These are phyloP conservation scores for Chamaetylas fuelleborni DNA, from an alignment of 2,113 vertebrate species.

Conservation along the genomic window DNA sequence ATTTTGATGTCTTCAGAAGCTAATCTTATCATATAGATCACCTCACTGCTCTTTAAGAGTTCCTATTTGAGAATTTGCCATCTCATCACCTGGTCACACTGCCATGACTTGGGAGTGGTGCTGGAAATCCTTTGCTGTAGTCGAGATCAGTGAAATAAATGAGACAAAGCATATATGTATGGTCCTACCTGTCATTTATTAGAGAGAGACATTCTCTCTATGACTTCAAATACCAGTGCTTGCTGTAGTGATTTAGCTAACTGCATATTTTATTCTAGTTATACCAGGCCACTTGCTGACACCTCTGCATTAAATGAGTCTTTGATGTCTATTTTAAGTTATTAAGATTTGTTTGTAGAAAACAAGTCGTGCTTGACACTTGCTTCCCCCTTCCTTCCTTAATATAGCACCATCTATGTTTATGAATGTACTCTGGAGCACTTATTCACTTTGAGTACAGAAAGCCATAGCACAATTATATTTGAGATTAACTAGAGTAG, in stretches of 20 bases:
- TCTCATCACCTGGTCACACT: background rate
- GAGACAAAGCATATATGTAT: rapidly evolving
- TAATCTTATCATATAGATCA: background rate
- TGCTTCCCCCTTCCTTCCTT: background rate
- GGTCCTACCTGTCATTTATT: background rate
- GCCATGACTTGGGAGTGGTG: background rate
- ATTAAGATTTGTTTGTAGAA: background rate
- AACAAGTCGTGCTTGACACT: background rate
- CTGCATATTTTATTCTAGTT: background rate
- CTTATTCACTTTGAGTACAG: background rate
- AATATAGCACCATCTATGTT: background rate
- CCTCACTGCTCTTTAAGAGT: background rate
- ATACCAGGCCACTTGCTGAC: background rate
- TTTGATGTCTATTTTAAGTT: background rate
- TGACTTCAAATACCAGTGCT: background rate
- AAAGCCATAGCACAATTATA: background rate
- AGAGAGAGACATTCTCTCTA: background rate
- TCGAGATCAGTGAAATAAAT: background rate
- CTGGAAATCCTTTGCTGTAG: background rate
- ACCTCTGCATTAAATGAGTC: background rate
- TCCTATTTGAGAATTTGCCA: background rate
- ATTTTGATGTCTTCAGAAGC: background rate
- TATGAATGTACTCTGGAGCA: background rate
- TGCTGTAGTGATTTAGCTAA: background rate
- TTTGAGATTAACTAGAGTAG: background rate